Percentiles rank a stretch among this genome's conserved stretches.
These are phyloP conservation scores for Platysternon megacephalum DNA, from an alignment of 2,113 vertebrate species.

Conservation along the genomic window DNA sequence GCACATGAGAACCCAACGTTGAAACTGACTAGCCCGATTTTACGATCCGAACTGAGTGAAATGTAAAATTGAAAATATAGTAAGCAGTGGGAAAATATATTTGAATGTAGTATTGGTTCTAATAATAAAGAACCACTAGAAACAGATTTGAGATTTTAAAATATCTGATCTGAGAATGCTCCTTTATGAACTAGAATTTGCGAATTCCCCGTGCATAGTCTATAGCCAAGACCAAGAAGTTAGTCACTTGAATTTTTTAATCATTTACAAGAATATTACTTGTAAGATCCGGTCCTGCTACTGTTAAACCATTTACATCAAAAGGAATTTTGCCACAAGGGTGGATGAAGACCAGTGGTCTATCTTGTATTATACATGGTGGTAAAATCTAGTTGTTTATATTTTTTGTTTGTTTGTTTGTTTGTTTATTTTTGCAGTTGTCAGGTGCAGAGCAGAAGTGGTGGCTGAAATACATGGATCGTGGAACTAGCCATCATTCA, in stretches of 20 bases:
- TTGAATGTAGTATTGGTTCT: neutral
- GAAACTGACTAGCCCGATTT: neutral
- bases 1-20: neutral
- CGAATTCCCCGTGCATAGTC: neutral
- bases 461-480: conserved; percentile 80
- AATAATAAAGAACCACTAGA: neutral
- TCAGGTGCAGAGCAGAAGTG: conserved; percentile 74
- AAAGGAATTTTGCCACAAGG: neutral
- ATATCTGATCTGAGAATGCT: neutral
- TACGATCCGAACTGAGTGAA: neutral
- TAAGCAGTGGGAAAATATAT: neutral
- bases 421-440: conserved; percentile 75
- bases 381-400: neutral
- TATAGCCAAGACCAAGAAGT: neutral
- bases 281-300: neutral
- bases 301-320: neutral
- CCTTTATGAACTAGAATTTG: neutral
- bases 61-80: neutral
- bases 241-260: neutral
- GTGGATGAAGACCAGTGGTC: neutral
- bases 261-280: neutral
- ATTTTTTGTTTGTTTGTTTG: neutral
- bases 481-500: conserved; percentile 42
- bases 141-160: neutral
- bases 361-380: neutral